These are phyloP conservation scores for Octopus bimaculoides DNA, from an alignment of 1,140 invertebrate genomes.

Conservation along the genomic window DNA sequence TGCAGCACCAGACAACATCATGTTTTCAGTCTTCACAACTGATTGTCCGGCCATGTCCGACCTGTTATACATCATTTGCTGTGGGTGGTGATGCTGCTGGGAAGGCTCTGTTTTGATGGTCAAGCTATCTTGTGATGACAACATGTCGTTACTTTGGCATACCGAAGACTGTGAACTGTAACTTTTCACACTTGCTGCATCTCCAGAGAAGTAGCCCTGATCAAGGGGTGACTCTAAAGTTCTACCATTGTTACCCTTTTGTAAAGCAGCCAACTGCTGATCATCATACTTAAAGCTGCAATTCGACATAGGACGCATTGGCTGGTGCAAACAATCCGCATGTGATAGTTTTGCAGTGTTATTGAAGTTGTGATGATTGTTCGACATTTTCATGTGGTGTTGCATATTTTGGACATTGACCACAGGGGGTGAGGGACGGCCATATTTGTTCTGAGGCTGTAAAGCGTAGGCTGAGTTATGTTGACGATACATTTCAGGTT, in stretches of 20 bases:
- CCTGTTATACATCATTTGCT: not conserved
- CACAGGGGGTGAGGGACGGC: conserved; percentile 43
- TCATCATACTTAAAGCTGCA: conserved; percentile 5
- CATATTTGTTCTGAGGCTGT: conserved; percentile 26
- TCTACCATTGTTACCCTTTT: conserved; percentile 28
- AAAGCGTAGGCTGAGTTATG: not conserved
- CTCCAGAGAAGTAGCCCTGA: conserved; percentile 47
- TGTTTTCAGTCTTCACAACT: conserved; percentile 1
- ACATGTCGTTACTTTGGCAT: conserved; percentile 7
- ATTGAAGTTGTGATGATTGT: not conserved
- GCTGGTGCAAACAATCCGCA: conserved; percentile 1
- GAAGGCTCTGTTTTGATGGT: not conserved
- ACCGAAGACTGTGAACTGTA: conserved; percentile 35
- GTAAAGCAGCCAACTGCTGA: conserved; percentile 12
- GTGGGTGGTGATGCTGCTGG: no score
- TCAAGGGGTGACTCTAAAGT: conserved; percentile 43
- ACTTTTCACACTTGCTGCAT: conserved; percentile 41
- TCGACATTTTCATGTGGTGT: conserved; percentile 25
- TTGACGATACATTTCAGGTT: conserved; percentile 11
- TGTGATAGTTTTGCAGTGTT: conserved; percentile 10
- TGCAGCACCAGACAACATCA: not conserved
- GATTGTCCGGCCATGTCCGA: not conserved
- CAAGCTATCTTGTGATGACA: conserved; percentile 7
- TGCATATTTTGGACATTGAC: conserved; percentile 49
- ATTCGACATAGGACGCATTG: not conserved